phyloP scores from a whole-genome alignment of 2,797 vertebrate genomes.

The Hylomyscus alleni region DNA sequence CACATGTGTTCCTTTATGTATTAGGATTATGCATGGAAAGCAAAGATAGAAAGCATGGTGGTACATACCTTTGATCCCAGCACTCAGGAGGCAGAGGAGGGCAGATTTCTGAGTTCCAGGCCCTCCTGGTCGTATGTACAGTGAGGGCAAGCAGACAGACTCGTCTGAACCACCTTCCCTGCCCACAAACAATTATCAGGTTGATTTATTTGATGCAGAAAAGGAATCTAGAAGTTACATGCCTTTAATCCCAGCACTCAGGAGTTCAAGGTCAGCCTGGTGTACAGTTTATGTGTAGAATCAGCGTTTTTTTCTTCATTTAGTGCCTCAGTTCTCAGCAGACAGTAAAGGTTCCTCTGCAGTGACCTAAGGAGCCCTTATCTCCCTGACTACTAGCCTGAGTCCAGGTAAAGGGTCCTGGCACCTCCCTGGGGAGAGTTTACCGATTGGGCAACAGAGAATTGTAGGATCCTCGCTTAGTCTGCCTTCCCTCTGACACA shows the following conservation, averaged over 20 bases:
- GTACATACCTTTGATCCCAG: background rate
- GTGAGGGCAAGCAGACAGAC: background rate
- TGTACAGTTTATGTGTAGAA: background rate
- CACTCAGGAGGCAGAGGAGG: background rate
- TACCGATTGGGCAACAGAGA: background rate
- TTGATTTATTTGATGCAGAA: conserved; percentile 64
- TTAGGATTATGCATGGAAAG: background rate
- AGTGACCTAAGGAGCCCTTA: background rate
- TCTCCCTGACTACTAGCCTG: background rate
- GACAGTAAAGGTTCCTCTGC: background rate
- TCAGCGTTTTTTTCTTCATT: background rate
- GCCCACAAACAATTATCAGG: conserved; percentile 15
- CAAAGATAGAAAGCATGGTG: conserved; percentile 10
- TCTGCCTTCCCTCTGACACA: background rate
- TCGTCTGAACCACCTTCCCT: background rate
- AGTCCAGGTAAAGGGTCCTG: background rate
- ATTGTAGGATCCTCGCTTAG: background rate
- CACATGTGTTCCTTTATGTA: background rate
- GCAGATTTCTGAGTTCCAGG: background rate
- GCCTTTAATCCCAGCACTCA: background rate
- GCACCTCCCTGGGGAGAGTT: background rate
- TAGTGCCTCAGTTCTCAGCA: background rate
- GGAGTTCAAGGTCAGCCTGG: background rate
- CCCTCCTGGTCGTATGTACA: background rate
- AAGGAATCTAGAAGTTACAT: conserved; percentile 46